Percentiles rank a stretch among this genome's conserved stretches.
Evolutionary conservation across 37 sponge, comb jelly and placozoan species (phyloP).

Genomic region (Tethya wilhelma): DNA sequence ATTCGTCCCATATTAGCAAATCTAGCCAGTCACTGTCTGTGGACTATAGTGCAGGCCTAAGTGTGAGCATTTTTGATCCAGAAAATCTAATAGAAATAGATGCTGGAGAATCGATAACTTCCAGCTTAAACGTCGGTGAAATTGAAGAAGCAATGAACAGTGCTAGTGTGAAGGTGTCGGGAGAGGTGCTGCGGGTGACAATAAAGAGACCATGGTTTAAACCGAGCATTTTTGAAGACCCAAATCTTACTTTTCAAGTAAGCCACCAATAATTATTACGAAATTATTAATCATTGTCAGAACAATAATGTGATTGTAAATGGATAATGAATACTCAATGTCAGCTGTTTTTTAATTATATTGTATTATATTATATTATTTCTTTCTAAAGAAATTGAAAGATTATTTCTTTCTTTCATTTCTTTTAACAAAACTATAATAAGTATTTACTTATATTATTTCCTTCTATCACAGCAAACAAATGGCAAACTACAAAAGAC

Average conservation of each 20-base stretch:
- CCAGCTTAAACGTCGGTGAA: background rate
- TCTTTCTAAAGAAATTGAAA: too few species aligned
- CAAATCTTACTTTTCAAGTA: background rate
- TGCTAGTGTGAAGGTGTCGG: conserved; percentile 22
- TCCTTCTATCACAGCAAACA: too few species aligned
- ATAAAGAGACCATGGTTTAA: conserved; percentile 66
- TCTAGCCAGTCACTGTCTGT: background rate
- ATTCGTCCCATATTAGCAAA: background rate
- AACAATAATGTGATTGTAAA: too few species aligned
- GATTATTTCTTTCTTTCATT: too few species aligned
- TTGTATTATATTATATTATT: too few species aligned
- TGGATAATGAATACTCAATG: background rate
- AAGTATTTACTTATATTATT: too few species aligned
- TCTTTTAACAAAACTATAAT: too few species aligned
- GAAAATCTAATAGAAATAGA: too few species aligned
- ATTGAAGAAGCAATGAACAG: conserved; percentile 18
- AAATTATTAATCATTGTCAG: background rate
- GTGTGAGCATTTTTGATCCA: too few species aligned
- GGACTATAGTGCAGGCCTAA: background rate
- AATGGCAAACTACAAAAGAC: background rate
- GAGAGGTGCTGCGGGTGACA: conserved; percentile 55
- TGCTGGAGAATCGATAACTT: background rate
- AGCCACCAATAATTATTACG: background rate
- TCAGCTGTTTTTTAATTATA: background rate
- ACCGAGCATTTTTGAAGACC: conserved; percentile 44